Evolutionary conservation across 2,113 vertebrate genomes (phyloP).

Genomic region (Myotis lucifugus): DNA sequence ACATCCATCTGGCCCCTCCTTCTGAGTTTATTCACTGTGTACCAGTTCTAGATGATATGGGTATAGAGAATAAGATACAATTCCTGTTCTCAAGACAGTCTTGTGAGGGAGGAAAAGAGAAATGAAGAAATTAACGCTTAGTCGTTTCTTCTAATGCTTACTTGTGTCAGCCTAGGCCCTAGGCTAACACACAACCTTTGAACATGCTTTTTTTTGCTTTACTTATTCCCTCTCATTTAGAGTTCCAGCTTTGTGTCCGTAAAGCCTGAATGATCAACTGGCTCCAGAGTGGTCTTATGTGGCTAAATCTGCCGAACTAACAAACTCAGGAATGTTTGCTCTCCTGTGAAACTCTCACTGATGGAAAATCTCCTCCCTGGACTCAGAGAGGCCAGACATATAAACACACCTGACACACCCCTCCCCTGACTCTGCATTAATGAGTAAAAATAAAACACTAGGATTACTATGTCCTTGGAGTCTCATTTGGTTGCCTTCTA

Average conservation of each 20-base stretch:
- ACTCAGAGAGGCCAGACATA: not conserved
- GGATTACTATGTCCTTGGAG: not conserved
- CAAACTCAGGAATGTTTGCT: slow-evolving; percentile 33
- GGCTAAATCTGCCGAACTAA: not conserved
- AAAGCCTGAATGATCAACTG: not conserved
- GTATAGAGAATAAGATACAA: not conserved
- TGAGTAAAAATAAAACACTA: not conserved
- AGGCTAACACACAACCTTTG: not conserved
- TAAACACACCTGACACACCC: not conserved
- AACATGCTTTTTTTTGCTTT: not conserved
- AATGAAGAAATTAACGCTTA: not conserved
- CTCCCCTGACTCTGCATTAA: not conserved
- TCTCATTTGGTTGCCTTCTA: not conserved
- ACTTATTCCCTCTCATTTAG: not conserved
- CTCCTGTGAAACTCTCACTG: not conserved
- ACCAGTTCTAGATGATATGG: not conserved
- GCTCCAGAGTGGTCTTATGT: not conserved
- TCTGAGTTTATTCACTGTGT: not conserved
- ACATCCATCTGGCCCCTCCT: too few species aligned
- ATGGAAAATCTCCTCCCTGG: not conserved
- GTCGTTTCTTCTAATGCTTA: not conserved
- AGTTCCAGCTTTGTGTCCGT: not conserved
- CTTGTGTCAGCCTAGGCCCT: not conserved
- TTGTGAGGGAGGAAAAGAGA: not conserved
- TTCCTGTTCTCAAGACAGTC: not conserved